A percentile compares a stretch with the other conserved stretches of the same genome.
These are phyloP conservation scores for Helicoverpa armigera DNA, from an alignment of 1,140 invertebrate genomes.

Conservation along the genomic window DNA sequence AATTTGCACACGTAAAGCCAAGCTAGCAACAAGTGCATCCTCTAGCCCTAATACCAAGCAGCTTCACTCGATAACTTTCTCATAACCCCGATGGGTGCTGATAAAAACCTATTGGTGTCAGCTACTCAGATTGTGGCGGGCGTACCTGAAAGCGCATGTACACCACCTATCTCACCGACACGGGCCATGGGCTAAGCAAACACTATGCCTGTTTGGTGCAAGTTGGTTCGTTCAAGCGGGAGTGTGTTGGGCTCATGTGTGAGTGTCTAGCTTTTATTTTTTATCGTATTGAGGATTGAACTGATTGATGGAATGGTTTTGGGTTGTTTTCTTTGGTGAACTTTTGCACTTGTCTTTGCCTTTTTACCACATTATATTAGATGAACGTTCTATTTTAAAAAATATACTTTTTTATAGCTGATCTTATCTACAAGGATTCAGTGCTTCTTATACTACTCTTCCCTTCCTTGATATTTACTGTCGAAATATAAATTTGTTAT, in stretches of 20 bases:
- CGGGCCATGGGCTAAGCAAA: slow-evolving; percentile 82
- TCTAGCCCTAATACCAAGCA: slow-evolving; percentile 38
- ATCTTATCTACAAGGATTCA: too few species aligned
- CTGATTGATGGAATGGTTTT: not conserved
- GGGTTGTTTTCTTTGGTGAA: too few species aligned
- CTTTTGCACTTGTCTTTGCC: too few species aligned
- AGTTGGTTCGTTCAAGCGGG: slow-evolving; percentile 49
- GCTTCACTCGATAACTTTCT: slow-evolving; percentile 72
- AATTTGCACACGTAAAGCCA: slow-evolving; percentile 15
- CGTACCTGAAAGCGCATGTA: slow-evolving; percentile 84
- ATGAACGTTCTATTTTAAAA: too few species aligned
- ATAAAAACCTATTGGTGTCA: slow-evolving; percentile 85
- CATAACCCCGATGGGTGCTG: slow-evolving; percentile 79
- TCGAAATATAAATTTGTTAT: too few species aligned
- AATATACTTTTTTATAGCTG: too few species aligned
- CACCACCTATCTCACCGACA: slow-evolving; percentile 82
- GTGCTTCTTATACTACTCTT: too few species aligned
- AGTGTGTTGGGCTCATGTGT: not conserved
- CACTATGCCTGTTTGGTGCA: slow-evolving; percentile 60
- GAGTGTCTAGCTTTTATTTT: not conserved
- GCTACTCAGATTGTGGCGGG: slow-evolving; percentile 76
- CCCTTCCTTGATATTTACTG: too few species aligned
- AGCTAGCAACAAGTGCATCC: slow-evolving; percentile 30
- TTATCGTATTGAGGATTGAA: too few species aligned
- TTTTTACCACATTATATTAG: too few species aligned